A percentile compares a stretch with the other conserved stretches of the same genome.
phyloP scores from a whole-genome alignment of 2,888 invertebrate genomes.

The Frankliniella intonsa region DNA sequence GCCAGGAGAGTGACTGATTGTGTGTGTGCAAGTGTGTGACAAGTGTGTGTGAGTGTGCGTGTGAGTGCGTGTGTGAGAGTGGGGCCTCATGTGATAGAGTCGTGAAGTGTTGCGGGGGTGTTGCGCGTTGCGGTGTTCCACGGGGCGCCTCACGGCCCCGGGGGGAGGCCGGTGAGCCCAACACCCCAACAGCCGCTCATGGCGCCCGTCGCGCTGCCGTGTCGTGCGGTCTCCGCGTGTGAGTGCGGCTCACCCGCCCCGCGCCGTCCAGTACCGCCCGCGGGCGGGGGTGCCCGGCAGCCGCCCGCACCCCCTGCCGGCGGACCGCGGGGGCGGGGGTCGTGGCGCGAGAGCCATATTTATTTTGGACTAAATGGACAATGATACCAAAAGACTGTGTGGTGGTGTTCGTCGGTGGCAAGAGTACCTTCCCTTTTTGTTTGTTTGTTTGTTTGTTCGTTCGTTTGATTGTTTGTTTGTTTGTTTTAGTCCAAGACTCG shows the following conservation, averaged over 20 bases:
- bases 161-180: constrained; percentile 5
- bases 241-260: not conserved
- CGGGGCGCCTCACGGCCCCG: constrained; percentile 22
- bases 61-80: not conserved
- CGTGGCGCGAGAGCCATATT: constrained; percentile 2
- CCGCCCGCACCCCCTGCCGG: not conserved
- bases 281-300: not conserved
- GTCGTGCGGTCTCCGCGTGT: not conserved
- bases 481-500: constrained; percentile 26
- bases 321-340: not conserved
- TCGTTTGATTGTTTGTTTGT: constrained; percentile 7
- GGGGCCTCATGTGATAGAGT: constrained; percentile 26
- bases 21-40: not conserved
- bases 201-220: constrained; percentile 5
- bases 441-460: not conserved
- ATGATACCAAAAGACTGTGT: constrained; percentile 26
- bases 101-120: constrained; percentile 16
- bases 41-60: not conserved
- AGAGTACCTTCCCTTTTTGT: not conserved
- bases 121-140: not conserved
- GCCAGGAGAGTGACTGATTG: not conserved
- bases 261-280: not conserved
- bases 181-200: not conserved
- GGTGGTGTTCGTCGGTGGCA: constrained; percentile 21
- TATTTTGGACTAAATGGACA: constrained; percentile 21